Evolutionary conservation across 1,140 invertebrate species (phyloP).

Genomic region (Halictus rubicundus): DNA sequence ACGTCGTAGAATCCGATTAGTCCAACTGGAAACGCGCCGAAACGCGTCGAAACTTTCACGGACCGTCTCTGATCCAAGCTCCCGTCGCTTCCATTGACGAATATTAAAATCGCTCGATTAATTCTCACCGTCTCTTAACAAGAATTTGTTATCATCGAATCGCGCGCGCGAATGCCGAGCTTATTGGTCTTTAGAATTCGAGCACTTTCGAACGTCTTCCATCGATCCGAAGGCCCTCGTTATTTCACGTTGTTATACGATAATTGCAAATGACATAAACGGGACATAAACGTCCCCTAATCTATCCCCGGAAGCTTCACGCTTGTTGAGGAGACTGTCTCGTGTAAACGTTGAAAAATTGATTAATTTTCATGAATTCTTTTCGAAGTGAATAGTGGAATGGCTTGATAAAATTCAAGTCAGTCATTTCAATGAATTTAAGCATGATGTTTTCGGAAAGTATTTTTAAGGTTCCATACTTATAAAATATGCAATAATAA

Average conservation of each 20-base stretch:
- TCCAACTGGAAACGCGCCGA: not conserved
- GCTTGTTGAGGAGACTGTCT: too few species aligned
- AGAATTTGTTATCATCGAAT: not conserved
- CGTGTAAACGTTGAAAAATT: too few species aligned
- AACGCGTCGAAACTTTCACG: not conserved
- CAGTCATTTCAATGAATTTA: too few species aligned
- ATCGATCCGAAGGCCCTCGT: not conserved
- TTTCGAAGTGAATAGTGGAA: too few species aligned
- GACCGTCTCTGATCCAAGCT: not conserved
- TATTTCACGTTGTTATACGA: not conserved
- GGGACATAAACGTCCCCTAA: too few species aligned
- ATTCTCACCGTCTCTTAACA: not conserved
- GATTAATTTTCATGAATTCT: too few species aligned
- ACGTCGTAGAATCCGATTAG: conserved; percentile 9
- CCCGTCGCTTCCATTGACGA: not conserved
- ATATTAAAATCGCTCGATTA: not conserved
- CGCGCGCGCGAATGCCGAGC: too few species aligned
- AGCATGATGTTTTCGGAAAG: too few species aligned
- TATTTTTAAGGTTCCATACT: too few species aligned
- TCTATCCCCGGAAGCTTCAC: too few species aligned
- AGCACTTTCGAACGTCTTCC: not conserved
- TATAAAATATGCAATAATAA: too few species aligned
- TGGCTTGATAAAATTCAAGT: too few species aligned
- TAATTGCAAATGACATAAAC: not conserved
- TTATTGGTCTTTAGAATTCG: not conserved